Evolutionary conservation across 2,113 vertebrate species (phyloP).

Genomic region (Plotosus lineatus): DNA sequence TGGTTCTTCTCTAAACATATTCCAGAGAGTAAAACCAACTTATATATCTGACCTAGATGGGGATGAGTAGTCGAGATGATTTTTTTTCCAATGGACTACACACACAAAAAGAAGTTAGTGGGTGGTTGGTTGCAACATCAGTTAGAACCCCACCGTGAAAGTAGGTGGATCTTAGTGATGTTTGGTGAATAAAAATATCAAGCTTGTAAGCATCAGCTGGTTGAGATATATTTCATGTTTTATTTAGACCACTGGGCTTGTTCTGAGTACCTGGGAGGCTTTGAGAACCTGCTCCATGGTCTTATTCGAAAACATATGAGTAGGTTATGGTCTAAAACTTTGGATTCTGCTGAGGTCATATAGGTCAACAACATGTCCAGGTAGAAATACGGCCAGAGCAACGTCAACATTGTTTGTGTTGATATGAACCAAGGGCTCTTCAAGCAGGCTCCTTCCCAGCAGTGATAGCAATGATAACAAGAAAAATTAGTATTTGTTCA

Average conservation of each 20-base stretch:
- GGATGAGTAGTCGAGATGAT: neutral
- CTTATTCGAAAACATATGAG: neutral
- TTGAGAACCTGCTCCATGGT: neutral
- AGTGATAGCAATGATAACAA: no score
- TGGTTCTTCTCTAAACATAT: neutral
- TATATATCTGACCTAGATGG: neutral
- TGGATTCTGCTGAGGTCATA: neutral
- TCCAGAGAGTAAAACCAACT: neutral
- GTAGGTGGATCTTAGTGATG: neutral
- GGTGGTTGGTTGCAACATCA: constrained; percentile 5
- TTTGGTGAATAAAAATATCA: neutral
- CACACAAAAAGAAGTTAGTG: neutral
- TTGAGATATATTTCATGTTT: neutral
- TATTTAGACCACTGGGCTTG: neutral
- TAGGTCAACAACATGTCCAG: neutral
- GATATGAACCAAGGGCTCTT: neutral
- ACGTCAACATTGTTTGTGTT: neutral
- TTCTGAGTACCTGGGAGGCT: no score
- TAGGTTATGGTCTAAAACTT: neutral
- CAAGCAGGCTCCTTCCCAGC: neutral
- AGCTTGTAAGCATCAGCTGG: neutral
- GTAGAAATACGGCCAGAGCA: neutral
- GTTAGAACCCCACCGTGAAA: neutral
- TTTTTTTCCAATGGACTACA: neutral
- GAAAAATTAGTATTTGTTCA: neutral